A percentile compares a stretch with the other conserved stretches of the same genome.
Conservation (phyloP, 1,140 invertebrate genomes). For the Drosophila neocordata region DNA sequence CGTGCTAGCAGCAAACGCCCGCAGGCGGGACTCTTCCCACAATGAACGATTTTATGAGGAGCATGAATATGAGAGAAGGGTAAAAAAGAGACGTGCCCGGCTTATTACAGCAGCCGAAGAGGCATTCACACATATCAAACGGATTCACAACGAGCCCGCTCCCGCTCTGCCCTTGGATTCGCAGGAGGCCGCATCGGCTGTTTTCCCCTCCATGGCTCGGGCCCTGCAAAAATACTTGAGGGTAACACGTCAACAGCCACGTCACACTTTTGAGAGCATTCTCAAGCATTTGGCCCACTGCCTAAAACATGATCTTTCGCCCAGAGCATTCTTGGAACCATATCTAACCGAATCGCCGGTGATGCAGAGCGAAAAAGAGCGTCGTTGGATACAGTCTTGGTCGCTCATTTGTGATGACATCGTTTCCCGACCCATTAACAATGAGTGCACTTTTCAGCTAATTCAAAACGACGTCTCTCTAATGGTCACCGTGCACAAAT, state of each 20-base stretch:
- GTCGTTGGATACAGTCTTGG: constrained; percentile 93
- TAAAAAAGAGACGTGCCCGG: constrained; percentile 94
- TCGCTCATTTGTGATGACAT: constrained; percentile 95
- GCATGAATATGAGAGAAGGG: constrained; percentile 96
- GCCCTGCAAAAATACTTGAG: constrained; percentile 98
- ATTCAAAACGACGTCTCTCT: constrained; percentile 96
- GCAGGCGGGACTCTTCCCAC: constrained; percentile 93
- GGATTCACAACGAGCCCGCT: constrained; percentile 87
- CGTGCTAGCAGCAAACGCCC: constrained; percentile 88
- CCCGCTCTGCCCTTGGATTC: constrained; percentile 92
- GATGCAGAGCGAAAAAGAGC: constrained; percentile 90
- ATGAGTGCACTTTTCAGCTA: constrained; percentile 94
- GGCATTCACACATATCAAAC: constrained; percentile 97
- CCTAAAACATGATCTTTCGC: constrained; percentile 95
- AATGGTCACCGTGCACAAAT: constrained; percentile 90
- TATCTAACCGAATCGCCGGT: constrained; percentile 92
- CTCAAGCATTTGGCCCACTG: constrained; percentile 93
- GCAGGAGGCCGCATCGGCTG: constrained; percentile 97
- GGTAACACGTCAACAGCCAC: constrained; percentile 96
- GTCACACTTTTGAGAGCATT: constrained; percentile 97
- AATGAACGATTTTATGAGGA: constrained; percentile 99
- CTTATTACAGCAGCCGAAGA: constrained; percentile 97
- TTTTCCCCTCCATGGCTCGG: constrained; percentile 97
- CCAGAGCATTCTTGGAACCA: constrained; percentile 95
- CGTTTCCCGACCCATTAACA: constrained; percentile 91